Base-by-base conservation (phyloP, 2,113 vertebrate genomes). In the Nipponia nippon region DNA sequence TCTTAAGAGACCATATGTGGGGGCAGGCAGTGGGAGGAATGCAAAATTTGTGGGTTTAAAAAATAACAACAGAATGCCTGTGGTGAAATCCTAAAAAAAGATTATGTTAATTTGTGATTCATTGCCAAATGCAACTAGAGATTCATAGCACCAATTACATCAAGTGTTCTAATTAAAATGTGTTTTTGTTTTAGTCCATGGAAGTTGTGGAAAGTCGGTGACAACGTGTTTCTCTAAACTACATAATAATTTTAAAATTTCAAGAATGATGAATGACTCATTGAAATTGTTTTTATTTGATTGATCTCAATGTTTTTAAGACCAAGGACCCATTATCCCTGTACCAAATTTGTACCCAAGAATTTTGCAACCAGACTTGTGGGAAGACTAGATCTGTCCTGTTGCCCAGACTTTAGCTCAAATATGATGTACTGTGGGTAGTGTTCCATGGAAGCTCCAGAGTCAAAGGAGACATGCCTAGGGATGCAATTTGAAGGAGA, bases 21-120 rank as follows among this genome's bases (percentile, higher is more conserved):
- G 92, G 93, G 80, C 72, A 96, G 82, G 84, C 77, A 84, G 94
- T 96, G 77, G 94, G 90, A 95, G 87, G 96, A 96, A 97, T 95
- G 53, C 27, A 97, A 95, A 97, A 95, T 93, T 91, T 96, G 96
- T 97, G 90, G 94, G 91, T 90, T 97, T 96, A 93, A 96, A 96
- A 96, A 96, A 97, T 94, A 97, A 97, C 87, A 97, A 97, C 95
- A 97, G 87, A 94, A 91, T 95, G 95, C 91, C 91, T 95, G 78
- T 84, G 70, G 62, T 0, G 2, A 93, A 87, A 53, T 67, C 90
- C 94, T 90, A 96, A 93, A 96, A 87, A 86, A 93, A 88, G 93
- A 72, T 72, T 93, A 91, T 96, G 92, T 79, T 94, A 96, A 88
- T 78, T 95, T 89, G 71, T 97, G 93, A 97, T 83, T 96, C 94